These are phyloP conservation scores for Acanthoscelides obtectus DNA, from an alignment of 2,888 invertebrate genomes.

Conservation along the genomic window DNA sequence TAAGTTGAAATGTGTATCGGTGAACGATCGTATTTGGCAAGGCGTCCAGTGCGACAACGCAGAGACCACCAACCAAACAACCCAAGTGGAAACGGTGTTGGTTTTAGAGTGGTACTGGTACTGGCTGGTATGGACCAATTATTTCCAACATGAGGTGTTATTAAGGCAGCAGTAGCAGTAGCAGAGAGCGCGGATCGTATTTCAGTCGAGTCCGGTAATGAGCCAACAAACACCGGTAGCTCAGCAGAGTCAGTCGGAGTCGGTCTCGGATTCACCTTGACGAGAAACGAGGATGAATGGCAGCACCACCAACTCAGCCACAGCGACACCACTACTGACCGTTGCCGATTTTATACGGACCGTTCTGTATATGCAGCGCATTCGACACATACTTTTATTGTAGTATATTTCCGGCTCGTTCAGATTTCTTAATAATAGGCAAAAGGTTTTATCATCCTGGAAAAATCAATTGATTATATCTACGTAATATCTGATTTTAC, in stretches of 20 bases:
- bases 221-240: conserved; percentile 45
- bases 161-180: too few relatives aligned
- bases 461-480: too few relatives aligned
- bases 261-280: conserved; percentile 19
- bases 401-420: too few relatives aligned
- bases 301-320: conserved; percentile 16
- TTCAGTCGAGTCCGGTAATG: conserved; percentile 40
- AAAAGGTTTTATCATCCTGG: too few relatives aligned
- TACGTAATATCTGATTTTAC: too few relatives aligned
- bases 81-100: conserved; percentile 42
- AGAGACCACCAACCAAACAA: conserved; percentile 27
- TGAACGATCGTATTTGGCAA: too few relatives aligned
- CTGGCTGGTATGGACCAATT: conserved; percentile 44
- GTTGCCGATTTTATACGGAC: not conserved
- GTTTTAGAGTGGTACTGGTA: too few relatives aligned
- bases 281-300: conserved; percentile 40
- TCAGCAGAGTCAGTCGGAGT: too few relatives aligned
- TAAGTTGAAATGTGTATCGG: too few relatives aligned
- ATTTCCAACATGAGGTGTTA: conserved; percentile 45
- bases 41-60: conserved; percentile 3
- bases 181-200: conserved; percentile 40
- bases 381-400: too few relatives aligned
- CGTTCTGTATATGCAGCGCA: too few relatives aligned
- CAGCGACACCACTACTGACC: not conserved
- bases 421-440: too few relatives aligned